A percentile compares a stretch with the other conserved stretches of the same genome.
Conservation (phyloP, 92 coral and sea anemone species). For the Bergia sp. region DNA sequence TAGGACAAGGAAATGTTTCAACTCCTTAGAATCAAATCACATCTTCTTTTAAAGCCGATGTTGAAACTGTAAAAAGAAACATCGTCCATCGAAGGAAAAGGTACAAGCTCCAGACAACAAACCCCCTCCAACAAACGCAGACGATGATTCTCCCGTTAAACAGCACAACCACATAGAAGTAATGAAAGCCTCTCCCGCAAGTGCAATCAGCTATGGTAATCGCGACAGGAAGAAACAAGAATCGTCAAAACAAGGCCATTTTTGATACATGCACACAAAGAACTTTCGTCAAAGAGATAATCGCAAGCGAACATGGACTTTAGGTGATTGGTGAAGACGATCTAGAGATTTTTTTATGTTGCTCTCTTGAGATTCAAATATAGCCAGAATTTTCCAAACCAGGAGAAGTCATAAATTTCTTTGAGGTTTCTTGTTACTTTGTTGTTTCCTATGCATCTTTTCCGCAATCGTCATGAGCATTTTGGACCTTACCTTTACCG, state of each 20-base stretch:
- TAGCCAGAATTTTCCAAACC: too few relatives aligned
- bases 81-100: constrained; percentile 28
- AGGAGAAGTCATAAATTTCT: too few relatives aligned
- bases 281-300: background rate
- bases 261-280: constrained; percentile 23
- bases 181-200: constrained; percentile 11
- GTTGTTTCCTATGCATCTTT: too few relatives aligned
- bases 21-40: constrained; percentile 37
- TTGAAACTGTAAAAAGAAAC: constrained; percentile 31
- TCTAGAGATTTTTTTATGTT: too few relatives aligned
- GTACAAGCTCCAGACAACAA: constrained; percentile 26
- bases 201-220: constrained; percentile 31
- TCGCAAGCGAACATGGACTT: background rate
- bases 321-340: too few relatives aligned
- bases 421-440: too few relatives aligned
- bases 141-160: background rate
- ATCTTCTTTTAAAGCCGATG: background rate
- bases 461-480: too few relatives aligned
- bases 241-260: constrained; percentile 25
- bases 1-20: constrained; percentile 19
- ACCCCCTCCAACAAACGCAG: background rate
- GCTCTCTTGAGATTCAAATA: too few relatives aligned
- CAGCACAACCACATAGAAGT: constrained; percentile 27
- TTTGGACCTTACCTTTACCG: too few relatives aligned
- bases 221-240: constrained; percentile 17